Conservation (phyloP, 1,140 invertebrate species). For the Camponotus pennsylvanicus region DNA sequence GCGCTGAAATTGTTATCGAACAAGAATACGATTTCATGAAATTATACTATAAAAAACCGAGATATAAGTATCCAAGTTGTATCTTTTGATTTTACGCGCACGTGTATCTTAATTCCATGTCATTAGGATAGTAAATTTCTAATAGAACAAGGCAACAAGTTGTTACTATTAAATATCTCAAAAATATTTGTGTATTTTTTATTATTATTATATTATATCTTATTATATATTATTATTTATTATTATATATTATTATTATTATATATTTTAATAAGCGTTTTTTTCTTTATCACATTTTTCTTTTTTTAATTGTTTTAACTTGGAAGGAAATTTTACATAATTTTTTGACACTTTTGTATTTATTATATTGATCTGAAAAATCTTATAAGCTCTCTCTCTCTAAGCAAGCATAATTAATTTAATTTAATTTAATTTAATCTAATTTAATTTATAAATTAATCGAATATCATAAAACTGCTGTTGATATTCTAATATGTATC, state of each 20-base stretch:
- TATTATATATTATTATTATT: neutral
- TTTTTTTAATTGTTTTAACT: neutral
- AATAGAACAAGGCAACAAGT: neutral
- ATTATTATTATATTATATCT: no score
- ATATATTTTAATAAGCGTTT: neutral
- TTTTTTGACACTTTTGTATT: neutral
- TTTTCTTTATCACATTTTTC: neutral
- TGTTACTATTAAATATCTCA: neutral
- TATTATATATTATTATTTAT: neutral
- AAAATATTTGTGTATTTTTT: neutral
- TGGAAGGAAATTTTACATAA: neutral
- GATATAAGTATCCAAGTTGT: constrained; percentile 22
- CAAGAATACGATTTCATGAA: neutral
- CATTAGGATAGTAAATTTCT: no score
- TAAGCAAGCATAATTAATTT: neutral
- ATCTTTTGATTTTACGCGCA: neutral
- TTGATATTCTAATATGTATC: neutral
- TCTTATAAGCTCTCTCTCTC: neutral
- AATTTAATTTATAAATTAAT: constrained; percentile 5
- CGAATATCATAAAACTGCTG: neutral
- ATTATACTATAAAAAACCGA: neutral
- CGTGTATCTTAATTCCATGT: neutral
- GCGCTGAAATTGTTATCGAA: constrained; percentile 33
- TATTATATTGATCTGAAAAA: constrained; percentile 18
- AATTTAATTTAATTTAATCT: no score